Evolutionary conservation across 2,888 invertebrate genomes (phyloP), one percentile per base, ranked within the genome.

Genomic region (Ichneumoninae sp.): DNA sequence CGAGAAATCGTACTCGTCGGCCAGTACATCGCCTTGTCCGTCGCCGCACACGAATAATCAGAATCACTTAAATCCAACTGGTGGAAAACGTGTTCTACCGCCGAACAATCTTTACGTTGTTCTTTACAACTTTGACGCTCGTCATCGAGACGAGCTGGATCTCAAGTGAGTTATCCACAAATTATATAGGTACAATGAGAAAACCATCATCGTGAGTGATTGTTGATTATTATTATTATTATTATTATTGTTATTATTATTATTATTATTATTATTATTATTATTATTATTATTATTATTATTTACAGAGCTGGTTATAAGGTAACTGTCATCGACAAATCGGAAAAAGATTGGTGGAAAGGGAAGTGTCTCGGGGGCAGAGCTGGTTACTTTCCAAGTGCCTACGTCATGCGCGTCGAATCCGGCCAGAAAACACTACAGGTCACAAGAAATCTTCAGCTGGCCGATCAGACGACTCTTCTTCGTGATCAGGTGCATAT

Each of bases 331-430:
- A 97, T 98, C 88, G 99, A 99, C 93, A 98, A 98, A 66, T 96
- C 98, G 0, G 98, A 99, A 94, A 97, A 97, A 13, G 98, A 98
- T 92, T 99, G 98, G 99, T 99, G 98, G 98, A 98, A 98, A 94
- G 99, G 98, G 68, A 98, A 98, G 93, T 98, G 98, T 91, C 95
- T 98, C 85, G 95, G 96, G 1, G 98, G 98, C 40, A 96, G 97
- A 90, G 96, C 97, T 71, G 99, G 99, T 13, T 98, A 97, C 94
- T 98, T 99, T 92, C 99, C 99, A 4, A 98, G 98, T 36, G 98
- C 98, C 91, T 99, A 99, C 92, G 98, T 98, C 88, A 97, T 98
- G 83, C 97, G 97, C 90, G 94, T 99, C 80, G 97, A 97, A 91
- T 97, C 98, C 57, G 98, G 98, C 6, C 98, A 99, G 92, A 96